Percentiles rank a stretch among this genome's conserved stretches.
Conservation (phyloP, 2,113 vertebrate species). For the Chloropsis cyanopogon region DNA sequence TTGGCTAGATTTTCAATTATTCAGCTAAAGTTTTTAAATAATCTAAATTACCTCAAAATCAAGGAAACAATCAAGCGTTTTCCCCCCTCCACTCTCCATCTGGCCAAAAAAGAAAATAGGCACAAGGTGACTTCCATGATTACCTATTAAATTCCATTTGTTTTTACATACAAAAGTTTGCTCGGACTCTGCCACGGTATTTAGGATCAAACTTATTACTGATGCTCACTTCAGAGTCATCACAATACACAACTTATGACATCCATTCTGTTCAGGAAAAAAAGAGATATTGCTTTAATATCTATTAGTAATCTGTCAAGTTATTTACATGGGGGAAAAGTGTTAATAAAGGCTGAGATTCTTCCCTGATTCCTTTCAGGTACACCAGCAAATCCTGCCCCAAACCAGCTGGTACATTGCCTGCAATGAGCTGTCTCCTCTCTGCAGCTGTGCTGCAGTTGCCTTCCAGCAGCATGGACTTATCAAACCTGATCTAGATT, state of each 20-base stretch:
- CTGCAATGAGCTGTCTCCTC: not conserved
- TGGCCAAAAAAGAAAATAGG: not conserved
- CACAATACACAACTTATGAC: slow-evolving; percentile 10
- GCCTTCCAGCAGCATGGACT: not conserved
- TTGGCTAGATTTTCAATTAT: not conserved
- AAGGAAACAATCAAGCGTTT: not conserved
- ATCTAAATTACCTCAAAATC: not conserved
- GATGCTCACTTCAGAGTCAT: not conserved
- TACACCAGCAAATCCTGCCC: not conserved
- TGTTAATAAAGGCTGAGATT: slow-evolving; percentile 8
- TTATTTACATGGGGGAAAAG: not conserved
- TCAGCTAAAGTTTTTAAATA: not conserved
- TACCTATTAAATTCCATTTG: not conserved
- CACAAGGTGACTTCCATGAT: not conserved
- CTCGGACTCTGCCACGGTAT: not conserved
- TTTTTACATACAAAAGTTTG: not conserved
- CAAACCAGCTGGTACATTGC: not conserved
- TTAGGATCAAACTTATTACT: not conserved
- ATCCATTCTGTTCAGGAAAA: slow-evolving; percentile 10
- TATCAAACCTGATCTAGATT: not conserved
- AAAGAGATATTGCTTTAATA: slow-evolving; percentile 28
- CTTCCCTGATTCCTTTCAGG: not conserved
- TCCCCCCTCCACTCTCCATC: not conserved
- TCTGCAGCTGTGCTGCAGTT: not conserved
- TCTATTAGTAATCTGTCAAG: slow-evolving; percentile 52